Base-by-base conservation (phyloP, 1,140 invertebrate species). In the Drosophila mayri region DNA sequence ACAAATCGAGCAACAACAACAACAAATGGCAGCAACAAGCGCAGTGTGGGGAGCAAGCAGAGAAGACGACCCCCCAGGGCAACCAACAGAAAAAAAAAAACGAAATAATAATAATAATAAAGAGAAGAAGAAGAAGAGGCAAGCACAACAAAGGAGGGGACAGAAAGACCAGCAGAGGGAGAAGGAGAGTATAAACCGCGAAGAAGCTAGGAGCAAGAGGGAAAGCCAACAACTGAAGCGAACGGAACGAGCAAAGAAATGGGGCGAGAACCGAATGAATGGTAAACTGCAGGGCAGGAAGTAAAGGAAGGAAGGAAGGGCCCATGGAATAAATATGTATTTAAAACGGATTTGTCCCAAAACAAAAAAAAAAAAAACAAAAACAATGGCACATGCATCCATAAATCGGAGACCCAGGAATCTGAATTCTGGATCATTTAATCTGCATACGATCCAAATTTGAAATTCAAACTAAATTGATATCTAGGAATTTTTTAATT, bases 1-100 rank as follows among this genome's bases (percentile, higher is more conserved):
- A 70, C 64, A 79, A 82, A 68, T 54, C 59, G 74, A 62, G 62
- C 70, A 47, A 46, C 41, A 35, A 14, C 1, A 60, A 47, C 37
- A 57, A 41, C 37, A 22, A 58, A 40, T 10, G 28, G 3, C 37
- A 44, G 41, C 58, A 22, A 37, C 58, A 41, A 50, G 18, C 18
- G 16, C 28, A 12, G 37, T 25, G 14, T 16, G 52, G 52, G 4
- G 52, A n/a, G 35, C 22, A 0, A 22, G 46, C 7, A 22, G 52
- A 38, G 40, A 62, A 46, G 28, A 41, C 63, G 66, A 70, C 66
- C 66, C 63, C 66, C 63, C 63, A 41, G 49, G 50, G 66, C 30
- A 65, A 25, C 35, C 12, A 40, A 38, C 40, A 28, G 43, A 57
- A 4, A 28, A 38, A 54, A 28, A 50, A 57, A 4, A 28, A 62